Conservation (phyloP, 1,140 invertebrate species). For the Drosophila mauritiana region DNA sequence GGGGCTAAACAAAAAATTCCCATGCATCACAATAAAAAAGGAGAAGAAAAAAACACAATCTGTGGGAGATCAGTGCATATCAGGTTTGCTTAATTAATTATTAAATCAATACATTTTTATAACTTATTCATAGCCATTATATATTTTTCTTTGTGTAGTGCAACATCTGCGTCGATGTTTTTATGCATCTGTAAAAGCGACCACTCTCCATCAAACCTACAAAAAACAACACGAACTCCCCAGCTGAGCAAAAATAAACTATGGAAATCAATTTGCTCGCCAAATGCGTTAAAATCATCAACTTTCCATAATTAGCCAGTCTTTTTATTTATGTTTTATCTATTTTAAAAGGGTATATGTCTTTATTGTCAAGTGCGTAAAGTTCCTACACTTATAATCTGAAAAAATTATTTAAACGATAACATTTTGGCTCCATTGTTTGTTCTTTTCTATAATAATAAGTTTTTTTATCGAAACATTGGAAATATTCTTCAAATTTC, state of each 20-base stretch:
- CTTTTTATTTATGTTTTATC: conserved; percentile 3
- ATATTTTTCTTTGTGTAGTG: conserved; percentile 2
- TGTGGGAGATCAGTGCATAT: conserved; percentile 6
- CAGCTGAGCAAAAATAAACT: conserved; percentile 12
- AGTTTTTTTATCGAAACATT: too few relatives aligned
- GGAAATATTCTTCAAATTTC: too few relatives aligned
- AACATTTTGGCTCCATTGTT: too few relatives aligned
- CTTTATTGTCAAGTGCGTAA: too few relatives aligned
- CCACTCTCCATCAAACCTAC: background rate
- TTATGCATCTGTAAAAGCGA: conserved; percentile 2
- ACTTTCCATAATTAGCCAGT: conserved; percentile 37
- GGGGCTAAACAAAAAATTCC: conserved; percentile 9
- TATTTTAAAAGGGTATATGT: too few relatives aligned
- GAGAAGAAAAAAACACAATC: background rate
- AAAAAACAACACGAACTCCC: conserved; percentile 1
- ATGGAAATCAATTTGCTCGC: conserved; percentile 34
- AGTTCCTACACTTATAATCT: too few relatives aligned
- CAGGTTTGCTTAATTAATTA: background rate
- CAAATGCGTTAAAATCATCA: conserved; percentile 38
- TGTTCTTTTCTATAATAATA: too few relatives aligned
- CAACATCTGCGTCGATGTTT: background rate
- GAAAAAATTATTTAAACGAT: too few relatives aligned
- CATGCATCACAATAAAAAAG: conserved; percentile 2
- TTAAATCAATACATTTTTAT: too few relatives aligned
- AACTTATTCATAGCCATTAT: background rate